Evolutionary conservation across 2,113 vertebrate species (phyloP).

Genomic region (sheep (Ovis aries)): ARS-UI_Ramb_v3.0 NC_056058.1:16068501-16069000

Average conservation of each 20-base stretch:
- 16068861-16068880: background rate
- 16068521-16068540: background rate
- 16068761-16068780: background rate
- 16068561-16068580: background rate
- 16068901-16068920: background rate
- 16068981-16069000: background rate
- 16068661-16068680: background rate
- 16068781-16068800: background rate
- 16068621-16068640: background rate
- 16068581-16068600: background rate
- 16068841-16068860: background rate
- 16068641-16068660: background rate
- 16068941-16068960: slow-evolving; percentile 35
- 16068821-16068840: background rate
- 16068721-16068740: background rate
- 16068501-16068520: background rate
- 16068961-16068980: slow-evolving; percentile 35
- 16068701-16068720: background rate
- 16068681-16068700: background rate
- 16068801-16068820: background rate
- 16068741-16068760: background rate
- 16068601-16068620: background rate
- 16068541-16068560: background rate
- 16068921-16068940: background rate
- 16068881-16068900: slow-evolving; percentile 23